Percentiles rank a stretch among this genome's conserved stretches.
These are phyloP conservation scores for Pyrrhia umbra DNA, from an alignment of 2,888 invertebrate genomes.

Conservation along the genomic window DNA sequence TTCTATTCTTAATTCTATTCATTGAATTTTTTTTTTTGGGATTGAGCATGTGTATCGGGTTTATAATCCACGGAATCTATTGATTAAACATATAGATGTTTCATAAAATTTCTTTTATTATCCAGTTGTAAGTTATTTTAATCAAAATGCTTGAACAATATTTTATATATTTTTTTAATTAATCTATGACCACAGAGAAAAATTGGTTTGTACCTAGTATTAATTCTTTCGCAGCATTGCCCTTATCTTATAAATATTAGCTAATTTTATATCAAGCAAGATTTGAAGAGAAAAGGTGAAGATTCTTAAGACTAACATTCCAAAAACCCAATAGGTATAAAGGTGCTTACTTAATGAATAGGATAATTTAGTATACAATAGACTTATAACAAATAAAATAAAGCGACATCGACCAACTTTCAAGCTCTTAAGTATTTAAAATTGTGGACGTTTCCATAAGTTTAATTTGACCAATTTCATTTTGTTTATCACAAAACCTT, in stretches of 20 bases:
- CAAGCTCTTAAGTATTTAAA: constrained; percentile 49
- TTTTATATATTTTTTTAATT: background rate
- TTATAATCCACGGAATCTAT: background rate
- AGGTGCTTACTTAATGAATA: constrained; percentile 15
- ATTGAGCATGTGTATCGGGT: constrained; percentile 29
- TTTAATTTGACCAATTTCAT: background rate
- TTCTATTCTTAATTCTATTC: too few relatives aligned
- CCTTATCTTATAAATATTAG: constrained; percentile 25
- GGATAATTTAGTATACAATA: constrained; percentile 17
- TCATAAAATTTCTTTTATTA: background rate
- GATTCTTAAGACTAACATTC: constrained; percentile 4
- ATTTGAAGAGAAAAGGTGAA: constrained; percentile 21
- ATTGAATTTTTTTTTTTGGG: too few relatives aligned
- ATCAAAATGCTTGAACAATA: background rate
- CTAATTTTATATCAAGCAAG: constrained; percentile 34
- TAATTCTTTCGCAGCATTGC: constrained; percentile 58
- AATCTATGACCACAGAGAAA: background rate
- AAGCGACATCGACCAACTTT: constrained; percentile 46
- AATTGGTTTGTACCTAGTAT: constrained; percentile 4
- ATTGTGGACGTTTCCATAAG: constrained; percentile 47
- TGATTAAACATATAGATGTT: constrained; percentile 18
- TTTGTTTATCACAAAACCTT: background rate
- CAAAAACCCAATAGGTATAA: constrained; percentile 32
- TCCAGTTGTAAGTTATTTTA: background rate
- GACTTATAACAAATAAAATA: constrained; percentile 11